Base-by-base conservation (phyloP, 2,113 vertebrate genomes). In the Rafetus swinhoei region DNA sequence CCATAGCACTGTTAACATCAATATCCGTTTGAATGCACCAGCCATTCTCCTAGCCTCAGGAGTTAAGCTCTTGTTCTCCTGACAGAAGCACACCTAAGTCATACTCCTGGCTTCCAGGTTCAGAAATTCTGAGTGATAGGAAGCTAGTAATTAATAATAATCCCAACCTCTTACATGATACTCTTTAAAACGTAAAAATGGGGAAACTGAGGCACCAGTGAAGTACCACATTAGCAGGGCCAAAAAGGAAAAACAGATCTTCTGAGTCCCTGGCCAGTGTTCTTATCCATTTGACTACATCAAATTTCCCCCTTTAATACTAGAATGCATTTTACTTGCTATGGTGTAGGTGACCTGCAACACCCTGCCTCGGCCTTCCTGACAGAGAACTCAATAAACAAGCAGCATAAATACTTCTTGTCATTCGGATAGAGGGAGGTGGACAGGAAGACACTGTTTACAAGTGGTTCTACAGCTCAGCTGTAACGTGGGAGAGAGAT, bases 331-430 rank as follows among this genome's bases (percentile, higher is more conserved):
- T 86, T 84, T 0, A 0, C 52, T n/a, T 76, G 39, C 89, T 60
- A 72, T 89, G 83, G 55, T 7, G 14, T n/a, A 79, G 80, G 62
- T 95, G 90, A 85, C 93, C 89, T 94, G 85, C 76, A 85, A 94
- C n/a, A 91, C 88, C 91, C 88, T 91, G 60, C 93, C 82, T 84
- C 93, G 87, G 94, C 94, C 93, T 93, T 96, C 90, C 10, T 27
- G 85, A 93, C 94, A 94, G 88, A 92, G 87, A 85, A 87, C 79
- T 57, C 93, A 87, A 93, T 93, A 65, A 93, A 81, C 92, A 90
- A 96, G 93, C 93, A 95, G 29, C 39, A 65, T 83, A 95, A 32
- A 50, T 50, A 54, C 62, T 88, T 92, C 92, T 82, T 76, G 74
- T 79, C 86, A 35, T 0, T 86, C 18, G 85, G 69, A 87, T 81